Evolutionary conservation across 2,888 invertebrate genomes (phyloP).

Genomic region (Brenthis ino): DNA sequence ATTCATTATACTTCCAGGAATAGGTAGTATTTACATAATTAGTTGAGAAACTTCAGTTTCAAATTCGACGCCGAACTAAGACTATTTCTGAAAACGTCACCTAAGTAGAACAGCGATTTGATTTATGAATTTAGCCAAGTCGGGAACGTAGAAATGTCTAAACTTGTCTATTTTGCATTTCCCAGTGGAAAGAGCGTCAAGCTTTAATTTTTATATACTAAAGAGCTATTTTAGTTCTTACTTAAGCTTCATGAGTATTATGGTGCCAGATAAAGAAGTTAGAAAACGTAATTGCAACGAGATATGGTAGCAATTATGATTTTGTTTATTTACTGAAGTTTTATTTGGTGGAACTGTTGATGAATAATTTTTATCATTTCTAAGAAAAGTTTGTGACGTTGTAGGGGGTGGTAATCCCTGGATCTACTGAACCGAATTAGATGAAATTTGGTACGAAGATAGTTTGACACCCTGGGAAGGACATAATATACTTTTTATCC

Average conservation of each 20-base stretch:
- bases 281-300: conserved; percentile 8
- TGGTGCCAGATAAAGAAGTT: background rate
- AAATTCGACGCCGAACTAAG: conserved; percentile 28
- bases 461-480: no score
- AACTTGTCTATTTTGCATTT: conserved; percentile 27
- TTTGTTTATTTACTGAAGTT: no score
- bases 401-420: no score
- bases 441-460: no score
- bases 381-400: no score
- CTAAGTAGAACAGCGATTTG: conserved; percentile 30
- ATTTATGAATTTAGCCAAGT: conserved; percentile 32
- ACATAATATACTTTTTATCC: no score
- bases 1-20: conserved; percentile 15
- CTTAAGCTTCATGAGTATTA: background rate
- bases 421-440: no score
- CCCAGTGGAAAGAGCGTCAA: conserved; percentile 15
- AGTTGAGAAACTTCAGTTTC: conserved; percentile 25
- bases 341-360: no score
- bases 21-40: conserved; percentile 30
- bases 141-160: conserved; percentile 21
- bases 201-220: conserved; percentile 23
- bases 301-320: background rate
- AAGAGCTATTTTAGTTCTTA: background rate
- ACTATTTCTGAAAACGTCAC: conserved; percentile 33
- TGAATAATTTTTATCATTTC: no score